phyloP scores from a whole-genome alignment of 1,140 invertebrate genomes.

The Trachymyrmex septentrionalis region DNA sequence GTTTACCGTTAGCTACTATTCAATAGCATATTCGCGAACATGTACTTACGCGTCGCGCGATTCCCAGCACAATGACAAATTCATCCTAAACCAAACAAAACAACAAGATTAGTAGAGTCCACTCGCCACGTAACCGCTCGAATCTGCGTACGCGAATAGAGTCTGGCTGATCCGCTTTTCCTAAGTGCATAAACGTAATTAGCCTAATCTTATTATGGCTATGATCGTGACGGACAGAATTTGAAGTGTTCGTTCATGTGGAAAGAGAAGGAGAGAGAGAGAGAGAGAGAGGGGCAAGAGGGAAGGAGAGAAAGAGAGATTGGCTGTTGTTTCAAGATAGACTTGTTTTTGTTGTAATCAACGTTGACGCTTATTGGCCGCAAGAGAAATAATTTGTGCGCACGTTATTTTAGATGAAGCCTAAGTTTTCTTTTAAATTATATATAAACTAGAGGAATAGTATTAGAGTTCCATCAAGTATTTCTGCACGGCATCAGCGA shows the following conservation, averaged over 20 bases:
- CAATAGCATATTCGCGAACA: slow-evolving; percentile 56
- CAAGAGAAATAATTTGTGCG: slow-evolving; percentile 35
- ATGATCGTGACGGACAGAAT: slow-evolving; percentile 57
- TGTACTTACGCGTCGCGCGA: slow-evolving; percentile 46
- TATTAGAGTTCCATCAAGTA: slow-evolving; percentile 37
- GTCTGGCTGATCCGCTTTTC: slow-evolving; percentile 56
- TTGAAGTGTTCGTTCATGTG: slow-evolving; percentile 29
- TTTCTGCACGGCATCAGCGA: slow-evolving; percentile 29
- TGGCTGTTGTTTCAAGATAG: slow-evolving; percentile 38
- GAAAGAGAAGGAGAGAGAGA: background rate
- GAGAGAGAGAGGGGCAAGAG: too few relatives aligned
- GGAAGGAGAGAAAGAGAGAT: background rate
- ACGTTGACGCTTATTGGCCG: slow-evolving; percentile 40
- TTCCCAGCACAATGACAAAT: slow-evolving; percentile 45
- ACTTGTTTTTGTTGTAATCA: slow-evolving; percentile 56
- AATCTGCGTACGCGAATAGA: slow-evolving; percentile 13
- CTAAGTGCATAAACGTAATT: slow-evolving; percentile 64
- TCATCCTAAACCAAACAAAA: slow-evolving; percentile 57
- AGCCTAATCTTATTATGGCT: slow-evolving; percentile 63
- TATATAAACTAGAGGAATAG: background rate
- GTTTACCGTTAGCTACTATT: slow-evolving; percentile 42
- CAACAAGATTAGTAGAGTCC: slow-evolving; percentile 58
- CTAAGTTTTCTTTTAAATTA: slow-evolving; percentile 43
- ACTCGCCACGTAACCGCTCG: slow-evolving; percentile 39
- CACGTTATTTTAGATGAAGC: slow-evolving; percentile 24